Base-by-base conservation (phyloP, 2,888 invertebrate genomes). In the Tuberolachnus salignus region DNA sequence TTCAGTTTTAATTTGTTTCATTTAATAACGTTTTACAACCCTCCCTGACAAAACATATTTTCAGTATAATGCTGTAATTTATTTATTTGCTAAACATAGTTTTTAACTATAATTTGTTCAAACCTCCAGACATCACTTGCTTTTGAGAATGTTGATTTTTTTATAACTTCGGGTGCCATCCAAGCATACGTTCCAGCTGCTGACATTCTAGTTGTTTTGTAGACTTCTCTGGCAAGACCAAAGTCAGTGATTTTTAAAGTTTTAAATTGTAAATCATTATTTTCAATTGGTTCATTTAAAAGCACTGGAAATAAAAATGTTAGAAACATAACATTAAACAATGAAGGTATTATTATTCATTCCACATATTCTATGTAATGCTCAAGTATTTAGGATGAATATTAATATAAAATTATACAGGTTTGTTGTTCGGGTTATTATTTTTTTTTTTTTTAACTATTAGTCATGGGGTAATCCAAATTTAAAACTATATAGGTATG, bases 161-260 rank as follows among this genome's bases (percentile, higher is more conserved):
- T 94, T 86, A 95, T 95, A 82, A 97, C 97, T 89, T 98, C 98
- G 16, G 98, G 98, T 57, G 98, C 96, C 97, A 98, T 98, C 97
- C 98, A 98, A 71, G 98, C 97, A 86, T 97, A 98, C 0, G 98
- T 98, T 81, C 98, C 98, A 44, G 97, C 98, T 26, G 97, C 95
- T 26, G 97, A 97, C 97, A 98, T 97, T 84, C 94, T 90, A 64
- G 97, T 97, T 78, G 98, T 97, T 86, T 96, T 94, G 87, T 96
- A 94, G 81, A 96, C 94, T 86, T 98, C 97, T 81, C 97, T 88
- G 53, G 98, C 98, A 83, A 98, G 87, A 1, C 98, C 98, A 87
- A 98, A 97, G 87, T 98, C 98, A 16, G 98, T 98, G 84, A 98
- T 97, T 89, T 97, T 97, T 83, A 98, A 88, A 26, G 96, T 97